These are phyloP conservation scores for Ophioderma brevispina DNA, from an alignment of 35 echinoderm and acorn worm species.

Conservation along the genomic window DNA sequence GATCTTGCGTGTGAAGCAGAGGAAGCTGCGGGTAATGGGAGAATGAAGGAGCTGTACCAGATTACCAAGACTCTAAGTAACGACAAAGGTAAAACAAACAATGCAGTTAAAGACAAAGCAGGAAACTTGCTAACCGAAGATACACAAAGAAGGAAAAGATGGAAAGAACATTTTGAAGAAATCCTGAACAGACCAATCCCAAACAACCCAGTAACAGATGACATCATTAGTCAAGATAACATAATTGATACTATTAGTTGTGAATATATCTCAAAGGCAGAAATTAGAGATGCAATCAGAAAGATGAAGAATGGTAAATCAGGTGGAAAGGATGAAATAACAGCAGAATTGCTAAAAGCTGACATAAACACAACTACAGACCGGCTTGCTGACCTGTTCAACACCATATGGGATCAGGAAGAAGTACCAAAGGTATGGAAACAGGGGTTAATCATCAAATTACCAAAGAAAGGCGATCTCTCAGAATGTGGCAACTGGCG, in stretches of 20 bases:
- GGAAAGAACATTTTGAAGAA: too few species aligned
- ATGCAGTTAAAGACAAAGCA: not conserved
- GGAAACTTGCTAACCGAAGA: conserved; percentile 7
- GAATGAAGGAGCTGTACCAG: conserved; percentile 24
- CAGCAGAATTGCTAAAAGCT: conserved; percentile 9
- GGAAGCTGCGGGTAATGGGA: conserved; percentile 2
- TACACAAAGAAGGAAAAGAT: not conserved
- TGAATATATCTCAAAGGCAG: not conserved
- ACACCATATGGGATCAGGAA: not conserved
- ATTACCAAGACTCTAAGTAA: conserved; percentile 30
- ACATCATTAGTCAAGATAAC: not conserved
- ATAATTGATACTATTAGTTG: not conserved
- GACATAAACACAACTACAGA: not conserved
- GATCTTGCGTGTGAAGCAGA: not conserved
- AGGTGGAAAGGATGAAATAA: not conserved
- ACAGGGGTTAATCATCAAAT: conserved; percentile 15
- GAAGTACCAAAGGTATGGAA: conserved; percentile 6
- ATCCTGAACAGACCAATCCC: not conserved
- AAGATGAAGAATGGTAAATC: conserved; percentile 3
- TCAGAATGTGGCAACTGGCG: conserved; percentile 36
- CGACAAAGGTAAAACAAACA: conserved; percentile 1
- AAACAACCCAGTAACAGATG: not conserved
- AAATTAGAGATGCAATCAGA: not conserved
- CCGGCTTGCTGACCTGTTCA: not conserved
- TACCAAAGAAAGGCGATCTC: conserved; percentile 30